Conservation (phyloP, 2,888 invertebrate genomes). For the Onchidella celtica region DNA sequence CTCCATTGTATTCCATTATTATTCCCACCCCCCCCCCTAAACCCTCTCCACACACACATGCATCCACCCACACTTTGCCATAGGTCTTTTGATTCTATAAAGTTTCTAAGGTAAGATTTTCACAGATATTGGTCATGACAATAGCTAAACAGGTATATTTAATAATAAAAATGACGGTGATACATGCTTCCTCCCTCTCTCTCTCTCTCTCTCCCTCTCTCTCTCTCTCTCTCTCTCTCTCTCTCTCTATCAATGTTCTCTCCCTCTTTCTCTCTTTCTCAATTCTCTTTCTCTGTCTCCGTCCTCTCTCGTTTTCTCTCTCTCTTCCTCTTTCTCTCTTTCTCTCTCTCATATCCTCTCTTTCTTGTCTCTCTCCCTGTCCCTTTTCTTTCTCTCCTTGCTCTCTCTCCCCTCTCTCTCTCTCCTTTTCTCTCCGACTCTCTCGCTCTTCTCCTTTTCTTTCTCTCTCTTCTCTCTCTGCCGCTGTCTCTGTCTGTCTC, state of each 20-base stretch:
- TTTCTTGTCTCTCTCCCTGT: neutral
- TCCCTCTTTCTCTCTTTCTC: no score
- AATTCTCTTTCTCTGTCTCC: neutral
- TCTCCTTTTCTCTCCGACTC: neutral
- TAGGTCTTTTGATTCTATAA: no score
- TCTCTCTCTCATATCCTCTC: constrained; percentile 35
- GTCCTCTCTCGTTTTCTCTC: constrained; percentile 27
- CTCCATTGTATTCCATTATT: no score
- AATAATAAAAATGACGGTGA: no score
- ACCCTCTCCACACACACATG: no score
- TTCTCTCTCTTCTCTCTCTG: neutral
- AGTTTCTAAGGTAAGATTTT: no score
- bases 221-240: constrained; percentile 14
- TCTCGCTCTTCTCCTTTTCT: neutral
- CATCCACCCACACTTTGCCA: no score
- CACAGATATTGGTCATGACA: no score
- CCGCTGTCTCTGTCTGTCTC: neutral
- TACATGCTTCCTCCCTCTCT: neutral
- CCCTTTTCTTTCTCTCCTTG: neutral
- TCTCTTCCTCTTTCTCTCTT: constrained; percentile 28
- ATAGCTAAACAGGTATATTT: no score
- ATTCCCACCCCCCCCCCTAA: no score
- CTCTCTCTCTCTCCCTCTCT: constrained; percentile 10
- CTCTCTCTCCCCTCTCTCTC: neutral
- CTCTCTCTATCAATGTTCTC: neutral